A percentile compares a stretch with the other conserved stretches of the same genome.
Evolutionary conservation across 2,797 vertebrate species (phyloP).

Genomic region (Danio choprae): DNA sequence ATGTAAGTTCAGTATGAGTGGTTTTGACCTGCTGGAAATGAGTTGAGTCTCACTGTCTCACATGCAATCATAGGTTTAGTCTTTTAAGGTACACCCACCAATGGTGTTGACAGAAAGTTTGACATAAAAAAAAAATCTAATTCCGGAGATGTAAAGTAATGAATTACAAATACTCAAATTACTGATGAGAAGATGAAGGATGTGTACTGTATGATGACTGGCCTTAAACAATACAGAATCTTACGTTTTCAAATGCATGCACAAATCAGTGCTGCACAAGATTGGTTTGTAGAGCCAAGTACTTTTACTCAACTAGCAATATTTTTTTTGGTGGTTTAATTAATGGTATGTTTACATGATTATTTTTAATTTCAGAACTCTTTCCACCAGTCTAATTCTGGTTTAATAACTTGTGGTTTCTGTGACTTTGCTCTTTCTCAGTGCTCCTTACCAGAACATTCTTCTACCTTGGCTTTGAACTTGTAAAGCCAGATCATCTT

Average conservation of each 20-base stretch:
- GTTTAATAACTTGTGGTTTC: background rate
- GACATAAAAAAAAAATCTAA: background rate
- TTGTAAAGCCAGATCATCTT: conserved; percentile 84
- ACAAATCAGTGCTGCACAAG: no score
- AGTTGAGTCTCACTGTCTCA: background rate
- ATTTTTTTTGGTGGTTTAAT: no score
- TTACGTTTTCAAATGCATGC: no score
- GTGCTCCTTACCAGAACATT: conserved; percentile 87
- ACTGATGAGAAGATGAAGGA: no score
- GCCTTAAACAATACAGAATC: no score
- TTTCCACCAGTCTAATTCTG: background rate
- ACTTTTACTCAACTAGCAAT: no score
- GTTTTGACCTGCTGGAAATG: conserved; percentile 1
- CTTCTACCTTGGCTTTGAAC: conserved; percentile 88
- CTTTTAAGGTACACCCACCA: background rate
- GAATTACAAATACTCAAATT: no score
- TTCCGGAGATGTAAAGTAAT: no score
- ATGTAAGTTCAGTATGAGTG: conserved; percentile 72
- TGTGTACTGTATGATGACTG: no score
- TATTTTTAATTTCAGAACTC: background rate
- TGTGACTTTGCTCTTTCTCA: conserved; percentile 49
- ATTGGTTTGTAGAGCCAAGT: no score
- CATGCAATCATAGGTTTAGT: background rate
- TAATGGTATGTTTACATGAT: background rate
- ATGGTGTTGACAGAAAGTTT: background rate